These are phyloP conservation scores for Lutraria rhynchaena DNA, from an alignment of 1,140 invertebrate genomes.

Conservation along the genomic window DNA sequence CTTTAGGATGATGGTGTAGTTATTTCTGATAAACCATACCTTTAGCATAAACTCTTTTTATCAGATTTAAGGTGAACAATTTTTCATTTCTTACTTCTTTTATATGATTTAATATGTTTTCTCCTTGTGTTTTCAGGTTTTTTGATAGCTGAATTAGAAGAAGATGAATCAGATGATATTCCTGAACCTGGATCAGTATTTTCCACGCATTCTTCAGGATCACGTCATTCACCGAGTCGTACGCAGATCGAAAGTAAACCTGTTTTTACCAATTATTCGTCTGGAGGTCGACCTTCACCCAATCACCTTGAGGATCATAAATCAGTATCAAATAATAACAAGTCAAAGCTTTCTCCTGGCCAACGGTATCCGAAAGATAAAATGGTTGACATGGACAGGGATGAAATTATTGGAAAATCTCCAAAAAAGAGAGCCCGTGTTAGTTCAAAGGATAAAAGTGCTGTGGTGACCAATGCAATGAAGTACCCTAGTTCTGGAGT, in stretches of 20 bases:
- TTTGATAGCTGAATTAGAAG: constrained; percentile 34
- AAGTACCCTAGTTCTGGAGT: not conserved
- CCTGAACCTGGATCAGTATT: constrained; percentile 11
- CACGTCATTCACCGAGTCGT: constrained; percentile 15
- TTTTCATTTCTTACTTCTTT: not conserved
- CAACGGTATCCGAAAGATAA: constrained; percentile 1
- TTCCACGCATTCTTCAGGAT: constrained; percentile 18
- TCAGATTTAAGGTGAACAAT: too few relatives aligned
- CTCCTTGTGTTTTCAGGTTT: constrained; percentile 11
- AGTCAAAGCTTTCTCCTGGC: constrained; percentile 1
- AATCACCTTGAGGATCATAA: not conserved
- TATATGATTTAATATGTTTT: not conserved
- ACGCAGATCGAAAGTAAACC: not conserved
- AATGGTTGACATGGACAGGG: not conserved
- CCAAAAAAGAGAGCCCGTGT: constrained; percentile 1
- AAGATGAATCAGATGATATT: constrained; percentile 37
- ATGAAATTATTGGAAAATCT: not conserved
- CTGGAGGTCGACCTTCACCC: not conserved
- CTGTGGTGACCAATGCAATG: not conserved
- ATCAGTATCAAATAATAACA: not conserved
- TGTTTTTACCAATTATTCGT: constrained; percentile 18
- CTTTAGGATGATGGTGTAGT: too few relatives aligned
- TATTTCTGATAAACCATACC: too few relatives aligned
- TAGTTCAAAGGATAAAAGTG: not conserved
- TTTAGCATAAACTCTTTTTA: too few relatives aligned